These are phyloP conservation scores for Lates japonicus DNA, from an alignment of 2,797 vertebrate species.

Conservation along the genomic window DNA sequence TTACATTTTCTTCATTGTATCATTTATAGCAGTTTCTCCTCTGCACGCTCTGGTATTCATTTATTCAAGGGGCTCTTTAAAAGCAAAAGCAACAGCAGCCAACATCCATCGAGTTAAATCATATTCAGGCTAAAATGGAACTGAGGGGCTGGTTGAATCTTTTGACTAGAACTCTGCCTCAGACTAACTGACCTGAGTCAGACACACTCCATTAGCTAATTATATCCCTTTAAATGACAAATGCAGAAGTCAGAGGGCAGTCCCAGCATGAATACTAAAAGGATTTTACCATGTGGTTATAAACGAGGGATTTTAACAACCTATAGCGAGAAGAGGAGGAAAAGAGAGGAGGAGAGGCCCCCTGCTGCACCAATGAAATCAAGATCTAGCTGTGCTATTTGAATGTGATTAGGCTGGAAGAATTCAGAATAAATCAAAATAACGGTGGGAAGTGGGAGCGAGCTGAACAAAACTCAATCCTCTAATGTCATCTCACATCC, in stretches of 20 bases:
- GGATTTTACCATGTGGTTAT: constrained; percentile 47
- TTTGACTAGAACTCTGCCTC: constrained; percentile 57
- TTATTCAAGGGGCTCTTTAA: constrained; percentile 58
- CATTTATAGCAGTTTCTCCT: constrained; percentile 31
- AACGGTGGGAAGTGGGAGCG: constrained; percentile 24
- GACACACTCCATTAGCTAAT: constrained; percentile 82
- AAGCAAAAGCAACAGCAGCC: constrained; percentile 50
- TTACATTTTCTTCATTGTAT: constrained; percentile 29
- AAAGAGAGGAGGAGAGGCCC: not conserved
- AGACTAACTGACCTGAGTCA: constrained; percentile 64
- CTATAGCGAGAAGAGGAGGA: not conserved
- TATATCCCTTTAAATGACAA: constrained; percentile 77
- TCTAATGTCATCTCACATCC: constrained; percentile 30
- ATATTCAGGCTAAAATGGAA: constrained; percentile 65
- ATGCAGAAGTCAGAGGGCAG: constrained; percentile 64
- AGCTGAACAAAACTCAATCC: constrained; percentile 26
- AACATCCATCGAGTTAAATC: constrained; percentile 58
- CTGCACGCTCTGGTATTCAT: constrained; percentile 25
- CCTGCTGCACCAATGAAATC: constrained; percentile 22
- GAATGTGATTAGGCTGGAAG: constrained; percentile 42
- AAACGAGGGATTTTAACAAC: constrained; percentile 34
- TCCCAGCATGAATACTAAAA: constrained; percentile 70
- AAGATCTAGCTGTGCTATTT: constrained; percentile 20
- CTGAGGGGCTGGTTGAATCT: constrained; percentile 58
- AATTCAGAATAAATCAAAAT: constrained; percentile 45